Evolutionary conservation across 1,140 invertebrate species (phyloP), one percentile per base, ranked within the genome.

Genomic region (Caerostris extrusa): DNA sequence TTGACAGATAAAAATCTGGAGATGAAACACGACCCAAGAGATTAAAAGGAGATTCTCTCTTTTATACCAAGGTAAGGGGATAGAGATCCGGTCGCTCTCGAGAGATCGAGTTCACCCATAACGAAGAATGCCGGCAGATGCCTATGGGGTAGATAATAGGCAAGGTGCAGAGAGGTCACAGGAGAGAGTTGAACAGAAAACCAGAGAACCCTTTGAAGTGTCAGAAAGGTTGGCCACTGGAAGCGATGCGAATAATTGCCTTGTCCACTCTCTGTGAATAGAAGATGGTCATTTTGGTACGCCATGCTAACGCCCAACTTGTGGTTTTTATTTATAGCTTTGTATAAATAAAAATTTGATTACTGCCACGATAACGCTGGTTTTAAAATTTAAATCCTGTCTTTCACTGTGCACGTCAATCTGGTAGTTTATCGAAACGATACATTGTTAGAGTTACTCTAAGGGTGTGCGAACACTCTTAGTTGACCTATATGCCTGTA

Each of bases 171-270:
- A 77, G 34, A 77, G 34, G 10, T 50, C 19, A 50, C 10, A 12
- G 0, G 71, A 53, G 71, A 53, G 71, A 77, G 71, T 53, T 50
- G 71, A 10, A 77, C 19, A 12, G 34, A 50, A 77, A 77, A 77
- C 34, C 12, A 77, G 71, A 77, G 71, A 34, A 77, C 50, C 5
- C 71, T 10, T 34, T 5, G 34, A 69, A 77, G 71, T 34, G n/a
- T 19, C 67, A 19, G 17, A 71, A 19, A 77, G 71, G 71, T 77
- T 77, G n/a, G 67, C n/a, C 17, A 7, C 67, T n/a, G 12, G 71
- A 77, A 77, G 50, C 3, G 71, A 77, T 77, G 53, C 53, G 71
- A 77, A 77, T 77, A 77, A 77, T 77, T 77, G 34, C 71, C 71
- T 77, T 77, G 71, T 77, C 71, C 71, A 77, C 12, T 77, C 34